Base-by-base conservation (phyloP, 2,797 vertebrate genomes). In the Eulemur mongoz region DNA sequence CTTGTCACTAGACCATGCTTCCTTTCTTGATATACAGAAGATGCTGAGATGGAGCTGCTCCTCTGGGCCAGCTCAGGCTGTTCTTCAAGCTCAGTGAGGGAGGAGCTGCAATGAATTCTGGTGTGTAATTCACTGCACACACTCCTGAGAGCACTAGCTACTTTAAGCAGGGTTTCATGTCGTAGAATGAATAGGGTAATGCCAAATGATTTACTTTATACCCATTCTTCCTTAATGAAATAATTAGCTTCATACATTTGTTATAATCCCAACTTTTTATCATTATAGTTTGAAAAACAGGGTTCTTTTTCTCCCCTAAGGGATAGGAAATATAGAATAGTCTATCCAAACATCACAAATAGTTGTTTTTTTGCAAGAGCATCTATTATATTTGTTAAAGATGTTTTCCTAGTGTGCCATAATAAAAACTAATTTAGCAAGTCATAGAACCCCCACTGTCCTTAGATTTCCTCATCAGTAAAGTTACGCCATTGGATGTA, bases 241-340 rank as follows among this genome's bases (percentile, higher is more conserved):
- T 81, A 73, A 80, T 69, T 81, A 87, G 14, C 45, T 85, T 81
- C 5, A 35, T 40, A 3, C 65, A 91, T 73, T 61, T 57, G 8
- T 84, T 83, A 69, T 54, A 78, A 61, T 79, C 20, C 10, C 14
- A 89, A 20, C 22, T 84, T 94, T 79, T 76, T 75, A 40, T 72
- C 11, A 57, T 63, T 38, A 40, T 30, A 23, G 1, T 57, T 76
- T 95, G 25, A 48, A 94, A 85, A 87, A 27, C 27, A 30, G 32
- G 11, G 0, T 52, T 20, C 9, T 61, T 52, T 57, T 59, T 5
- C 22, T 17, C 2, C 1, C 0, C 15, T 1, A 89, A 93, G 61
- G 1, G 6, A 17, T 69, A 50, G 22, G 22, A 92, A 92, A 83
- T 70, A 35, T 1, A 83, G 22, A 91, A 67, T 57, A 80, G 61